Evolutionary conservation across 2,888 invertebrate genomes (phyloP).

Genomic region (Dorcus hopei): DNA sequence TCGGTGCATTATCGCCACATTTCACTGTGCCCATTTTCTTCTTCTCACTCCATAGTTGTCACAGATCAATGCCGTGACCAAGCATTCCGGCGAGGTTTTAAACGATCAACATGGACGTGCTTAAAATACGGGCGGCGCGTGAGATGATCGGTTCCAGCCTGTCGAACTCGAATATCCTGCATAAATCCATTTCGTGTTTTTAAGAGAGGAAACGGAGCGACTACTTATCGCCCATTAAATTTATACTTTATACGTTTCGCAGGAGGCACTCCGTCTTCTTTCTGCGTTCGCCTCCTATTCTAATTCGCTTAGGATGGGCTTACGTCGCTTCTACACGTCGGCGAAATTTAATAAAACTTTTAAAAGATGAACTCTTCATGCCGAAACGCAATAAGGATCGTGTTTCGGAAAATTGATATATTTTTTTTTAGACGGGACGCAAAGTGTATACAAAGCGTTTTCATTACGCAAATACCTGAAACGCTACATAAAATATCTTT

Average conservation of each 20-base stretch:
- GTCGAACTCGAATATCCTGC: conserved; percentile 37
- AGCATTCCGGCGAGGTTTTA: conserved; percentile 39
- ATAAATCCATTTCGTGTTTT: conserved; percentile 43
- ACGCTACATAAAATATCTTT: too few species aligned
- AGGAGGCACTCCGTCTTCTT: conserved; percentile 18
- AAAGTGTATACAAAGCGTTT: too few species aligned
- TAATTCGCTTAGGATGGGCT: conserved; percentile 11
- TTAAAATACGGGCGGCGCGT: conserved; percentile 33
- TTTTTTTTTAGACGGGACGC: conserved; percentile 13
- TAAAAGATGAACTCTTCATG: conserved; percentile 22
- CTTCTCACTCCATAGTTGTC: conserved; percentile 17
- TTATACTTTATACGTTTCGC: conserved; percentile 26
- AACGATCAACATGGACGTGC: conserved; percentile 38
- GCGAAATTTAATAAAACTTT: conserved; percentile 27
- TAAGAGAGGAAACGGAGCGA: conserved; percentile 41
- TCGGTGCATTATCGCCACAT: conserved; percentile 10
- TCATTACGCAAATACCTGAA: too few species aligned
- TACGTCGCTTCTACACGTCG: conserved; percentile 4
- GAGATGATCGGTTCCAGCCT: conserved; percentile 41
- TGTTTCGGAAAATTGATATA: conserved; percentile 26
- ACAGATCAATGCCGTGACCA: conserved; percentile 39
- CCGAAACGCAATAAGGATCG: conserved; percentile 25
- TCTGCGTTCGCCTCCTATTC: conserved; percentile 14
- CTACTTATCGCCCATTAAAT: conserved; percentile 42
- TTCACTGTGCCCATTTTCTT: conserved; percentile 8